Evolutionary conservation across 2,797 vertebrate genomes (phyloP).

Genomic region (Tokudaia tokunoshimensis): DNA sequence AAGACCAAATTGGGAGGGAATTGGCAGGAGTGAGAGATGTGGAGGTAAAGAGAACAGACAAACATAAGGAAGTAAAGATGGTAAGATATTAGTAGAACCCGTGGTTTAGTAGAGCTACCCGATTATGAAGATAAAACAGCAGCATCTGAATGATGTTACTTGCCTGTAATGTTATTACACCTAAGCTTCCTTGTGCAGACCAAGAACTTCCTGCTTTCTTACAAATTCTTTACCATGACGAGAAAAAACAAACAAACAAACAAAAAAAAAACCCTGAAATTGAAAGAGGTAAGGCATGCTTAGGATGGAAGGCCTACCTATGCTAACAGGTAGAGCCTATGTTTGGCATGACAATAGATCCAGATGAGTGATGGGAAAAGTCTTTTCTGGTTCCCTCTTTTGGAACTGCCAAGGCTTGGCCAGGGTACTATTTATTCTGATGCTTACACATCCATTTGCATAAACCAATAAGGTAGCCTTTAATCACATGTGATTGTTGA

Average conservation of each 20-base stretch:
- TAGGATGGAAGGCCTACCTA: too few species aligned
- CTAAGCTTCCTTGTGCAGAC: not conserved
- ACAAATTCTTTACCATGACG: not conserved
- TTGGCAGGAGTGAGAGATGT: not conserved
- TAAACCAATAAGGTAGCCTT: not conserved
- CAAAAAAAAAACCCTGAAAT: too few species aligned
- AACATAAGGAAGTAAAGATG: not conserved
- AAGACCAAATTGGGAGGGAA: not conserved
- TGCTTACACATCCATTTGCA: rapidly evolving
- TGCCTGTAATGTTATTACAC: not conserved
- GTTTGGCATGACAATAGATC: not conserved
- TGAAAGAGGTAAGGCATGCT: not conserved
- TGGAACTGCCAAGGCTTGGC: not conserved
- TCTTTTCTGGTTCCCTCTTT: not conserved
- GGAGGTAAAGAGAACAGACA: not conserved
- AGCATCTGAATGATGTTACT: not conserved
- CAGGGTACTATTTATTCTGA: not conserved
- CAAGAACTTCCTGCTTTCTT: not conserved
- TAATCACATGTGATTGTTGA: not conserved
- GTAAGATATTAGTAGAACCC: not conserved
- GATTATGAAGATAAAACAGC: not conserved
- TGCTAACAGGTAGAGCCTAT: not conserved
- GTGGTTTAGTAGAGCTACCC: not conserved
- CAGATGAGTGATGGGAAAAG: not conserved
- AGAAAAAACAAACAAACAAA: not conserved